Base-by-base conservation (phyloP, 2,797 vertebrate genomes). In the Ataeniobius toweri region DNA sequence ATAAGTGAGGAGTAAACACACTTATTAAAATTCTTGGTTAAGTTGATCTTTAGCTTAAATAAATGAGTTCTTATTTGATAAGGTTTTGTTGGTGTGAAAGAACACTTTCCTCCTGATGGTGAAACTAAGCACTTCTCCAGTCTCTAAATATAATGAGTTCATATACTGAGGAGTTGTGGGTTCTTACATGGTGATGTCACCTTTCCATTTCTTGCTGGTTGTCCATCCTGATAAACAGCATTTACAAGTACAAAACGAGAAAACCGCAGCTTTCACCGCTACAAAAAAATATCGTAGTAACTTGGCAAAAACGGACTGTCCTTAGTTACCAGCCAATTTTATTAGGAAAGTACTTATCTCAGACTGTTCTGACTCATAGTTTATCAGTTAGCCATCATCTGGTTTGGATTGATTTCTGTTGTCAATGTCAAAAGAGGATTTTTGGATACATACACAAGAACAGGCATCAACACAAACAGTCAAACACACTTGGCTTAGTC, bases 171-270 rank as follows among this genome's bases (percentile, higher is more conserved):
- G 88, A 88, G 85, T 76, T 48, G 41, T 41, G 84, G 86, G 74
- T 88, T 93, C 83, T 91, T 89, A 85, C 80, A 68, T 83, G 80
- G 88, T 93, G 90, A 94, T 91, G 91, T 94, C 91, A 94, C 86
- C 75, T 77, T 86, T 86, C 91, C 83, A 90, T 92, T 92, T 94
- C 92, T 91, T 90, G 82, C 71, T 55, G 7, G 50, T 61, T 48
- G 53, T 44, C 75, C 77, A 65, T 84, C 80, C 82, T 80, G 75
- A 85, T 82, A 76, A 85, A 91, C 51, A 83, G 76, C 78, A 73
- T 72, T 78, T 50, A 44, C 31, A 76, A 83, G 68, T 73, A 73
- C 56, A 79, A 56, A 76, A 82, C 53, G 39, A 78, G 58, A 78
- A 67, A 67, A 68, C n/a, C 6, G 80, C 79, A 75, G 81, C 80